Evolutionary conservation across 2,888 invertebrate species (phyloP), one percentile per base, ranked within the genome.

Genomic region (Gari tellinella): DNA sequence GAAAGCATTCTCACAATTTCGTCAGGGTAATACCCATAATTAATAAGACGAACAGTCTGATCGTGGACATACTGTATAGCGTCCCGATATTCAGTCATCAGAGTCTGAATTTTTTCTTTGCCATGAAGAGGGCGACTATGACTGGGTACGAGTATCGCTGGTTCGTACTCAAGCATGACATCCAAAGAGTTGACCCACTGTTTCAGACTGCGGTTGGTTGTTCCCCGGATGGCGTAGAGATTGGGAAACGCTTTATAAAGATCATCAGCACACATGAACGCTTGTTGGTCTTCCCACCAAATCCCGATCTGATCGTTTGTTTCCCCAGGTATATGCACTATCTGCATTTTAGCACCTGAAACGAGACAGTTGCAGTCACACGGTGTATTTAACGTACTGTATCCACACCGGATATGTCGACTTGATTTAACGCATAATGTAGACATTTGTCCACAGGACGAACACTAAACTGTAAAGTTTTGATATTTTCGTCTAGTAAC

Each of bases 301-400:
- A 90, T 87, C 7, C 85, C 90, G 31, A 90, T 87, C 46, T 90
- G 89, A 62, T 90, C 89, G 21, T 77, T 77, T 1, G 90, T 90
- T 64, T 90, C 90, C 0, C 90, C 90, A 0, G 89, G 89, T n/a
- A 90, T 88, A 65, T 90, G 87, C n/a, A 89, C 68, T 26, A 90
- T 82, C 37, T 79, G 73, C 45, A 90, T 25, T 2, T 80, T 62
- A 40, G 89, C 19, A 15, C 89, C 89, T 88, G 14, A 31, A 31
- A 31, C 31, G 31, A 31, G 10, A 10, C 31, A 10, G 31, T 31
- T n/a, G n/a, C n/a, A n/a, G n/a, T n/a, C n/a, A n/a, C n/a, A n/a
- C n/a, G n/a, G n/a, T n/a, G n/a, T n/a, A n/a, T n/a, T n/a, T n/a
- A n/a, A n/a, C n/a, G n/a, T n/a, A n/a, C n/a, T n/a, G n/a, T n/a